Evolutionary conservation across 2,797 vertebrate genomes (phyloP), one percentile per base, ranked within the genome.

Genomic region (Harpagifer antarcticus): DNA sequence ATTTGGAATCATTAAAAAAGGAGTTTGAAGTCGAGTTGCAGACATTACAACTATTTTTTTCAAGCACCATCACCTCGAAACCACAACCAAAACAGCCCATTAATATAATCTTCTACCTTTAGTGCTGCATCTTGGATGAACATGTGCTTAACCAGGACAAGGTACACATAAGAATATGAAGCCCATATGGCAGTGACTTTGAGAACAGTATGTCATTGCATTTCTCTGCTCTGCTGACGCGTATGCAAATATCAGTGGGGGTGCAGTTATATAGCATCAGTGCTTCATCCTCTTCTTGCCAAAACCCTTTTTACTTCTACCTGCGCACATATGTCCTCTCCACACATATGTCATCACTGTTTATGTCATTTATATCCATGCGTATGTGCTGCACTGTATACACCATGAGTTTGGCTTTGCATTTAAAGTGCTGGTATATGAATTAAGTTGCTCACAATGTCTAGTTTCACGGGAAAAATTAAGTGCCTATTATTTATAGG

Each of bases 251-350:
- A 59, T 59, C 84, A 74, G 83, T 49, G 59, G 81, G 87, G 71
- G 76, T 59, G 80, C 27, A 40, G 82, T 92, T 92, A 83, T 74
- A 81, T 89, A 93, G 93, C 74, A 19, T 61, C 73, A 47, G 79
- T 69, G 78, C 79, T 84, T 47, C 75, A 63, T 68, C 65, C 16
- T 78, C 70, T 72, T 52, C 80, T 53, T 65, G 81, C 79, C 78
- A 79, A 72, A 71, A 61, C 8, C 13, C 14, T 40, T 49, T 40
- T 45, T 59, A 57, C 47, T 23, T 71, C 68, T 84, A 83, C 74
- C 76, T 74, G 57, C 54, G 6, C 33, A 37, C 33, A 37, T 37
- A 37, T 37, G 33, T 37, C 33, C 33, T 37, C 33, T 37, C 33
- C 33, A 74, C 47, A 68, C 79, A 81, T 56, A 73, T 78, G 85